These are phyloP conservation scores for Xenotilapia flavipinnis DNA, from an alignment of 2,113 vertebrate species.

Conservation along the genomic window DNA sequence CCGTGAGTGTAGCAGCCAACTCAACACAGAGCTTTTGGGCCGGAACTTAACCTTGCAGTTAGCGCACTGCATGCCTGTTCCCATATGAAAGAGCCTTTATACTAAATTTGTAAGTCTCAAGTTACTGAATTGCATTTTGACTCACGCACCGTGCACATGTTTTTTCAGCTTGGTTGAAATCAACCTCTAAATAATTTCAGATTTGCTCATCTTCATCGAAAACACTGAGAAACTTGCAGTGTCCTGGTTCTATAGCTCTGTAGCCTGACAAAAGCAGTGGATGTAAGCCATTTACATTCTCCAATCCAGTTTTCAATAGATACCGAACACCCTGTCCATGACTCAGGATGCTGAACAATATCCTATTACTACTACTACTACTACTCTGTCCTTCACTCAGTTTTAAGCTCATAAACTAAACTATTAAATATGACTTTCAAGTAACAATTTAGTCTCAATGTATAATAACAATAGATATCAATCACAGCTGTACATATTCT, in stretches of 20 bases:
- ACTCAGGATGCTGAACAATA: background rate
- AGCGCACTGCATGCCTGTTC: background rate
- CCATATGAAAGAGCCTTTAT: background rate
- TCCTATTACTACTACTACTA: background rate
- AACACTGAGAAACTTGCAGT: background rate
- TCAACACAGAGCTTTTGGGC: background rate
- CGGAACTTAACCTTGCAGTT: background rate
- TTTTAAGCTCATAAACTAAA: background rate
- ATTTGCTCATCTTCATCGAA: background rate
- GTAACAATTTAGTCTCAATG: background rate
- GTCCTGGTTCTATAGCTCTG: background rate
- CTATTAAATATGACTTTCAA: background rate
- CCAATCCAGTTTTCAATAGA: background rate
- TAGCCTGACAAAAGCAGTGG: background rate
- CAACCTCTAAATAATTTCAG: background rate
- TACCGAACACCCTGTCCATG: background rate
- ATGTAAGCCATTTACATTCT: background rate
- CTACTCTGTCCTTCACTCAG: background rate
- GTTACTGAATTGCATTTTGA: background rate
- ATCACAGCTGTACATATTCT: background rate
- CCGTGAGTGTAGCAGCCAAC: background rate
- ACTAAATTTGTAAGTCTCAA: background rate
- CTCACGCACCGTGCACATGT: background rate
- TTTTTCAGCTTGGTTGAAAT: background rate
- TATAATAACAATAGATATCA: background rate